Evolutionary conservation across 2,888 invertebrate species (phyloP).

Genomic region (Amaurobius ferox): DNA sequence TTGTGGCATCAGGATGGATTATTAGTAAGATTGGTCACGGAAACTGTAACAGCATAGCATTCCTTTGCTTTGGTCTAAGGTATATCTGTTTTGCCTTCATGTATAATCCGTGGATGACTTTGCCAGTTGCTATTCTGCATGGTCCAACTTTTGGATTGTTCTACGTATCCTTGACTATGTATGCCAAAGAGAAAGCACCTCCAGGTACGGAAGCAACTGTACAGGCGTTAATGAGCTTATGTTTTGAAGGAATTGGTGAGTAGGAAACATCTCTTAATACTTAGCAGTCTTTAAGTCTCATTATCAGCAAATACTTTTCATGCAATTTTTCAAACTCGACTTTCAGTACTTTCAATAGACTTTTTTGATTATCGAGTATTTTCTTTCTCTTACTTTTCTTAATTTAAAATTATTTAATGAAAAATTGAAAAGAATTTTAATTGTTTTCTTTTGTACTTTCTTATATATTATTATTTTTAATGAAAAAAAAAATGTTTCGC

Average conservation of each 20-base stretch:
- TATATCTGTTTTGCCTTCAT: conserved; percentile 87
- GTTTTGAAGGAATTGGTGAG: conserved; percentile 90
- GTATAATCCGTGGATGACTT: conserved; percentile 84
- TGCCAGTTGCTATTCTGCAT: conserved; percentile 90
- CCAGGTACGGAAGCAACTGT: conserved; percentile 82
- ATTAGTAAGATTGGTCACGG: conserved; percentile 88
- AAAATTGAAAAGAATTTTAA: too few relatives aligned
- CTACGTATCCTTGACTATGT: conserved; percentile 79
- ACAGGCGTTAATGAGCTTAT: conserved; percentile 89
- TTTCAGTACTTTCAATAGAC: too few relatives aligned
- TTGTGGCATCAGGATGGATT: conserved; percentile 81
- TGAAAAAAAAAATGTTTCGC: too few relatives aligned
- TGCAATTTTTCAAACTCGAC: too few relatives aligned
- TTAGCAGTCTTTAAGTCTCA: too few relatives aligned
- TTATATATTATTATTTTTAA: too few relatives aligned
- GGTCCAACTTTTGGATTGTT: conserved; percentile 92
- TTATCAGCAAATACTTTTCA: too few relatives aligned
- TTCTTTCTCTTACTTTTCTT: too few relatives aligned
- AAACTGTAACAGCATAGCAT: conserved; percentile 88
- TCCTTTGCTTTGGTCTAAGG: conserved; percentile 87
- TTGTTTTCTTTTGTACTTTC: too few relatives aligned
- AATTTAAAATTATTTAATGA: too few relatives aligned
- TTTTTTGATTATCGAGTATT: too few relatives aligned
- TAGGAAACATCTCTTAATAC: too few relatives aligned
- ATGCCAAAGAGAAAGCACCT: conserved; percentile 57